These are phyloP conservation scores for Knipowitschia caucasica DNA, from an alignment of 2,797 vertebrate genomes.

Conservation along the genomic window DNA sequence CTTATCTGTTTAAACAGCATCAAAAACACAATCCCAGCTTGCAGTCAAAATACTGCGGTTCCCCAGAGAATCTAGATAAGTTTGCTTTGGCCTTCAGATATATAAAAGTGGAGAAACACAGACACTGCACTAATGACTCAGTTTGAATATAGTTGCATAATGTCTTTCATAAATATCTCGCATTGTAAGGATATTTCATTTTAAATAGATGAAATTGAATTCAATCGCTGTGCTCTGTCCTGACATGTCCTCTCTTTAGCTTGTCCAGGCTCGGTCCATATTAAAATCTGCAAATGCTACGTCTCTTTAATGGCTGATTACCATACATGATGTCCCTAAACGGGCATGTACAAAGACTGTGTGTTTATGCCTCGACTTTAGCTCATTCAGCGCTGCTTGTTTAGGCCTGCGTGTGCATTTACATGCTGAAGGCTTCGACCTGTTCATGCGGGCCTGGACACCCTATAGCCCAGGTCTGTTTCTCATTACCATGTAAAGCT, in stretches of 20 bases:
- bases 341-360: slow-evolving; percentile 8
- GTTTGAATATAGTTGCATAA: too few relatives aligned
- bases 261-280: not conserved
- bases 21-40: too few relatives aligned
- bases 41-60: too few relatives aligned
- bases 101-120: too few relatives aligned
- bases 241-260: not conserved
- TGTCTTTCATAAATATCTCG: too few relatives aligned
- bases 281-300: not conserved
- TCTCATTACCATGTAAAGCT: slow-evolving; percentile 76
- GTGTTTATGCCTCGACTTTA: slow-evolving; percentile 16
- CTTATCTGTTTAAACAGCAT: too few relatives aligned
- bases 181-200: not conserved
- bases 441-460: slow-evolving; percentile 34
- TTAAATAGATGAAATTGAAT: not conserved
- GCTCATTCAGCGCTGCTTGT: slow-evolving; percentile 39
- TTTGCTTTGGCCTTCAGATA: too few relatives aligned
- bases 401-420: slow-evolving; percentile 44
- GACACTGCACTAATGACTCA: too few relatives aligned
- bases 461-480: slow-evolving; percentile 30
- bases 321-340: not conserved
- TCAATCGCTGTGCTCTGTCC: not conserved
- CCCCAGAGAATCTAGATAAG: too few relatives aligned
- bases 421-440: slow-evolving; percentile 53
- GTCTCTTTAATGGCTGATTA: not conserved